These are phyloP conservation scores for Nannoperca australis DNA, from an alignment of 2,797 vertebrate genomes.

Conservation along the genomic window DNA sequence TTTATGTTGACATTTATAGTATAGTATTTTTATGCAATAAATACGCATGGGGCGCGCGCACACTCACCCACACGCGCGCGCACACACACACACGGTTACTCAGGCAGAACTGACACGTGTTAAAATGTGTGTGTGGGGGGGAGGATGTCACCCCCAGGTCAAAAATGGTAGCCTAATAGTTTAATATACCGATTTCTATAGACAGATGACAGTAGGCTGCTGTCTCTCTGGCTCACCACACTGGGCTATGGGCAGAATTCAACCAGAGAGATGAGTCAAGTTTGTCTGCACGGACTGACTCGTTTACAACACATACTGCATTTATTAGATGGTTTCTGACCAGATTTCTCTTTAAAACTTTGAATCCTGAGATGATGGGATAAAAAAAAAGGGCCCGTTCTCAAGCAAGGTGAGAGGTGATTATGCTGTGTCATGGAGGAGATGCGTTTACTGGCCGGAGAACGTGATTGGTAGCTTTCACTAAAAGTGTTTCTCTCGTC, in stretches of 20 bases:
- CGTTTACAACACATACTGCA: not conserved
- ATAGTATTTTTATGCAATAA: conserved; percentile 37
- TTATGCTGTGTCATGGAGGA: conserved; percentile 20
- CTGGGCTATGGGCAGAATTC: conserved; percentile 22
- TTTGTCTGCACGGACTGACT: conserved; percentile 14
- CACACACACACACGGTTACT: conserved; percentile 37
- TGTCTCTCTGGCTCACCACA: conserved; percentile 52
- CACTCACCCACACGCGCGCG: conserved; percentile 4
- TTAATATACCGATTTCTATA: conserved; percentile 62
- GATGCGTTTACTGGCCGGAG: conserved; percentile 19
- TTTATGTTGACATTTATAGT: conserved; percentile 34
- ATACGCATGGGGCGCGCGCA: conserved; percentile 25
- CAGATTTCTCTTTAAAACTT: conserved; percentile 1
- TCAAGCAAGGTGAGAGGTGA: not conserved
- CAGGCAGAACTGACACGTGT: conserved; percentile 67
- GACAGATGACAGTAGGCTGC: conserved; percentile 68
- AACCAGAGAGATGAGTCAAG: conserved; percentile 10
- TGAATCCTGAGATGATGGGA: conserved; percentile 7
- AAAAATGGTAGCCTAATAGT: conserved; percentile 65
- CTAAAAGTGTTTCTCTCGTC: conserved; percentile 37
- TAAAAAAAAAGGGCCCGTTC: conserved; percentile 8
- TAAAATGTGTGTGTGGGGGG: conserved; percentile 40
- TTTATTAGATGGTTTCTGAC: not conserved
- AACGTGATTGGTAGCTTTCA: not conserved
- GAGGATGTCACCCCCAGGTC: conserved; percentile 58